Evolutionary conservation across 2,797 vertebrate species (phyloP), one percentile per base, ranked within the genome.

Genomic region (Mallotus villosus): DNA sequence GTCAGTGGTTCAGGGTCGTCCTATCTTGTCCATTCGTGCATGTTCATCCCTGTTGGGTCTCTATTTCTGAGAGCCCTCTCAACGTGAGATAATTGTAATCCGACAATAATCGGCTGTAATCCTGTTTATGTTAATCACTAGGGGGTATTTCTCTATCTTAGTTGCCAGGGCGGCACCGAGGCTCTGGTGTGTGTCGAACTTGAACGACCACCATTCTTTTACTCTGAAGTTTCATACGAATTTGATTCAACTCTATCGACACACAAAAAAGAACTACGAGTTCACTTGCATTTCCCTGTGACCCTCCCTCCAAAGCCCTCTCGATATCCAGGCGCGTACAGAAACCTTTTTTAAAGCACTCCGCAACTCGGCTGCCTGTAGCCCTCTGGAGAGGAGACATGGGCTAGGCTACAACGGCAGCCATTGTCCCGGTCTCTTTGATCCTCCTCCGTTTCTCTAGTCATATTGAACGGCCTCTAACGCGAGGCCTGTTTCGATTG

Each of bases 61-160:
- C 51, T 16, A 22, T 70, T 46, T 24, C 32, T 60, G 25, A 58
- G 21, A 24, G 22, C 32, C 19, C 4, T 51, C 67, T 69, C 14
- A 11, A 14, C 41, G 19, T 46, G 14, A 22, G 19, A 67, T 62
- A 7, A 41, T 19, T 63, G 29, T 61, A 71, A 64, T 63, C 41
- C 16, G 3, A 41, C 4, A 4, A 29, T 16, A 58, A 16, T 34
- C 6, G 25, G 17, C 14, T 6, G 1, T 27, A 27, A 59, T 63
- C 14, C 49, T 5, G 62, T 49, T 68, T 53, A 55, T 63, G 60
- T 9, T 57, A 58, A 69, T 73, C 41, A 29, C n/a, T 55, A 29
- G 24, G 41, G 60, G 27, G 24, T 22, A 22, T 21, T 6, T 57
- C 2, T 68, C 25, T 55, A 21, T 9, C 19, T 32, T n/a, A 1